Percentiles rank a stretch among this genome's conserved stretches.
Conservation (phyloP, 2,113 vertebrate species). For the Anthoscopus minutus region DNA sequence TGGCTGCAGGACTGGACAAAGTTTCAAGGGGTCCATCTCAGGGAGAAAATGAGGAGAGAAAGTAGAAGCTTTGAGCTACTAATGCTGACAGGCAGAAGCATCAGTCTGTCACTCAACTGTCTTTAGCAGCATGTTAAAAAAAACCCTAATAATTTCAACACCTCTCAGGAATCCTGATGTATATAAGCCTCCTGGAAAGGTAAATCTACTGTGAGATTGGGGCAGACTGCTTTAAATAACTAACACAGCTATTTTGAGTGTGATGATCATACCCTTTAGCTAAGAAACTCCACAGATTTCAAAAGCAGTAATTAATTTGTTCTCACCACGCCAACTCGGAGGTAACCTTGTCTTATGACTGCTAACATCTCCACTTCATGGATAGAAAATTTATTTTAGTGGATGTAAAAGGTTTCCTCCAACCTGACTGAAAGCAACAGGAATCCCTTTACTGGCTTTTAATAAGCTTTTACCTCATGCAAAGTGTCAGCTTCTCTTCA, state of each 20-base stretch:
- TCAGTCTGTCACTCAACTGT: background rate
- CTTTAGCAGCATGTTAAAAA: background rate
- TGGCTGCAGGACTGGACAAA: background rate
- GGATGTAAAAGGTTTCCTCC: background rate
- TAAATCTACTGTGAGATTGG: background rate
- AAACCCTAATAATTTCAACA: background rate
- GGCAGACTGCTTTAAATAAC: background rate
- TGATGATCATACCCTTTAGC: background rate
- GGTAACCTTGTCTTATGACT: background rate
- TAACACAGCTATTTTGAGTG: background rate
- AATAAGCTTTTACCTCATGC: background rate
- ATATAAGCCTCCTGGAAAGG: background rate
- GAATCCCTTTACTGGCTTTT: background rate
- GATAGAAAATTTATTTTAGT: background rate
- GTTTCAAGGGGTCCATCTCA: background rate
- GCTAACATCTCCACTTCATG: background rate
- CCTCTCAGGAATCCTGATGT: background rate
- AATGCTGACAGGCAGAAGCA: background rate
- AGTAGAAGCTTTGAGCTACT: background rate
- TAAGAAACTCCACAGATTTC: background rate
- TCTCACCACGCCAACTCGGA: background rate
- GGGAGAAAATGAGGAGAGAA: background rate
- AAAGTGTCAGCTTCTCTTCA: background rate
- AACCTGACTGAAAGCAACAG: background rate
- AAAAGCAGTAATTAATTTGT: background rate